Conservation (phyloP, 1,140 invertebrate genomes). For the Drosophila biarmipes region DNA sequence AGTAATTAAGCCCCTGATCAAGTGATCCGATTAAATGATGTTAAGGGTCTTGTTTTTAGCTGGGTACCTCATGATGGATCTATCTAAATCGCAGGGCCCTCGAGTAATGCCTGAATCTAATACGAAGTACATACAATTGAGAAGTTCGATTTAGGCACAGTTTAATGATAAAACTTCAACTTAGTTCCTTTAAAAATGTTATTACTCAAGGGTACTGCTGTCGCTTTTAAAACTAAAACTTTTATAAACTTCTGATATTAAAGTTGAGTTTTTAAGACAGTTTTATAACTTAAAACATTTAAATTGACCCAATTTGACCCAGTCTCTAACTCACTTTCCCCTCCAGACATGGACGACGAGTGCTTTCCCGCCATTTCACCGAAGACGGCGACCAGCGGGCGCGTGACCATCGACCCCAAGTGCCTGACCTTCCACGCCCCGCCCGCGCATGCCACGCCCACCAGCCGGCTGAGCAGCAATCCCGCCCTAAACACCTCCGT, state of each 20-base stretch:
- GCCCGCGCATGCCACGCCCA: slow-evolving; percentile 56
- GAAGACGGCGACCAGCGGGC: slow-evolving; percentile 85
- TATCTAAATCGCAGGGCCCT: not conserved
- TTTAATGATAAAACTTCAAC: too few relatives aligned
- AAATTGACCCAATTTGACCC: not conserved
- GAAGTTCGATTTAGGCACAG: too few relatives aligned
- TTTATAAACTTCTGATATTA: too few relatives aligned
- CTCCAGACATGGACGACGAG: slow-evolving; percentile 92
- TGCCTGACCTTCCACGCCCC: slow-evolving; percentile 71
- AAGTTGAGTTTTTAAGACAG: not conserved
- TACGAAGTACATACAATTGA: not conserved
- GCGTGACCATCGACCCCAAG: slow-evolving; percentile 78
- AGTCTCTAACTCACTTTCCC: not conserved
- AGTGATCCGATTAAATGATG: not conserved
- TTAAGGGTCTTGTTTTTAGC: not conserved
- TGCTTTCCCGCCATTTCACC: slow-evolving; percentile 91
- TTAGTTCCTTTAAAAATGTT: not conserved
- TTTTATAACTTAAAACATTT: not conserved
- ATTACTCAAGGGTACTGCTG: not conserved
- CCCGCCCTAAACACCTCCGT: slow-evolving; percentile 57
- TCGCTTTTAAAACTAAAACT: not conserved
- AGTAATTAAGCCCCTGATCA: not conserved
- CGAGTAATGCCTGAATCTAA: not conserved
- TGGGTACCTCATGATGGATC: too few relatives aligned
- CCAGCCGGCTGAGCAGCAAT: slow-evolving; percentile 51